These are phyloP conservation scores for Petrocephalus sullivani DNA, from an alignment of 2,797 vertebrate genomes.

Conservation along the genomic window DNA sequence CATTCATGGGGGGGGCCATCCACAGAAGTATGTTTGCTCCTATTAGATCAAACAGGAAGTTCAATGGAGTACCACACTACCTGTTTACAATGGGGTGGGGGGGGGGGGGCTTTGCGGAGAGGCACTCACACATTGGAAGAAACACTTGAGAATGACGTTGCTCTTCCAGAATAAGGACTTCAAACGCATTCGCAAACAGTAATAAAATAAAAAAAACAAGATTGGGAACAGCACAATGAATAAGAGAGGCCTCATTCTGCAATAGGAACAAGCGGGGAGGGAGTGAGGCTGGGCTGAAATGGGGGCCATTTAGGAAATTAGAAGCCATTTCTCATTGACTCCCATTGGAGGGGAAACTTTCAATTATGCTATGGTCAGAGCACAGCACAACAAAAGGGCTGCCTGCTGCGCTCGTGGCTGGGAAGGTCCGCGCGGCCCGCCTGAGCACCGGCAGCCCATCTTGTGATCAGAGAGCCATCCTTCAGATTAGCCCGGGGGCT, in stretches of 20 bases:
- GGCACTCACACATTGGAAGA: background rate
- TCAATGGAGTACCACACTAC: background rate
- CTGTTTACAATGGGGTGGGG: background rate
- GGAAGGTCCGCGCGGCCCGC: conserved; percentile 18
- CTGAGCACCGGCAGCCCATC: conserved; percentile 21
- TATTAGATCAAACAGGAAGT: background rate
- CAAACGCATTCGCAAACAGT: conserved; percentile 5
- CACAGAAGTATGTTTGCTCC: background rate
- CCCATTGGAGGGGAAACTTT: conserved; percentile 32
- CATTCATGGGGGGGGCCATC: background rate
- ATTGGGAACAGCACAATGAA: conserved; percentile 24
- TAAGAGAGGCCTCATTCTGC: background rate
- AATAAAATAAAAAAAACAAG: conserved; percentile 26
- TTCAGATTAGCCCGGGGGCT: conserved; percentile 35
- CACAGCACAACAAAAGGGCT: conserved; percentile 44
- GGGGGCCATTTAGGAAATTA: conserved; percentile 36
- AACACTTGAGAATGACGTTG: background rate
- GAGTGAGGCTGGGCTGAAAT: conserved; percentile 42
- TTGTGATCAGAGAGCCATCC: background rate
- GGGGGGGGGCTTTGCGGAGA: background rate
- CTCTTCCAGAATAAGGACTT: background rate
- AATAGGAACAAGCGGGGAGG: background rate
- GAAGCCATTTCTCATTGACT: background rate
- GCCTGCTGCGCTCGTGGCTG: conserved; percentile 42
- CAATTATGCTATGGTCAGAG: conserved; percentile 36